Percentiles rank a stretch among this genome's conserved stretches.
phyloP scores from a whole-genome alignment of 2,113 vertebrate species.

The Tretioscincus oriximinensis region DNA sequence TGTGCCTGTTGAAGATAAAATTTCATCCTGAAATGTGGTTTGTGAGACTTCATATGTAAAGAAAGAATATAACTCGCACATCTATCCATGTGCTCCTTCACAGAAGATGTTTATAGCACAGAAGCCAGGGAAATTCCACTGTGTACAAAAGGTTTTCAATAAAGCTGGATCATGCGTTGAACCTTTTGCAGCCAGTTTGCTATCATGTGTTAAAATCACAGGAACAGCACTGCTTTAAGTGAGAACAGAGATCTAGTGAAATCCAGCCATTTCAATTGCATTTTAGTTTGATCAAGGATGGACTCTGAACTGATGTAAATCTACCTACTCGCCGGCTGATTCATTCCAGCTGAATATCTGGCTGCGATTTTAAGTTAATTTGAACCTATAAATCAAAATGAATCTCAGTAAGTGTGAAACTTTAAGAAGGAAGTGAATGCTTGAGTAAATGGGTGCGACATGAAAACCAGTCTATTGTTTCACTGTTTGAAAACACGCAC shows the following conservation, averaged over 20 bases:
- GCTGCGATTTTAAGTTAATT: constrained; percentile 61
- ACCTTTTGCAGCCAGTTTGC: constrained; percentile 15
- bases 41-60: constrained; percentile 38
- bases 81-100: too few relatives aligned
- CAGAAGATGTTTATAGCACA: constrained; percentile 50
- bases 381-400: constrained; percentile 62
- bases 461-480: constrained; percentile 60
- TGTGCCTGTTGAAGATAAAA: constrained; percentile 33
- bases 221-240: constrained; percentile 61
- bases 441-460: constrained; percentile 61
- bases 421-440: constrained; percentile 56
- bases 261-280: constrained; percentile 52
- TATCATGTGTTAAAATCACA: constrained; percentile 49
- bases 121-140: constrained; percentile 59
- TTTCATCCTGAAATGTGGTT: constrained; percentile 51
- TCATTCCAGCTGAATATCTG: constrained; percentile 48
- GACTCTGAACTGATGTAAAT: constrained; percentile 54
- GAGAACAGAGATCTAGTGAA: constrained; percentile 63
- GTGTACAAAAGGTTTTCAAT: constrained; percentile 55
- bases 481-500: constrained; percentile 44
- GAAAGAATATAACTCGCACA: constrained; percentile 64
- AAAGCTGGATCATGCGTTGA: constrained; percentile 42
- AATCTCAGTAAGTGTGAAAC: constrained; percentile 39
- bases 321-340: constrained; percentile 39
- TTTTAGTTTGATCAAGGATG: constrained; percentile 60